These are phyloP conservation scores for Drosophila pseudotakahashii DNA, from an alignment of 2,888 invertebrate species.

Conservation along the genomic window DNA sequence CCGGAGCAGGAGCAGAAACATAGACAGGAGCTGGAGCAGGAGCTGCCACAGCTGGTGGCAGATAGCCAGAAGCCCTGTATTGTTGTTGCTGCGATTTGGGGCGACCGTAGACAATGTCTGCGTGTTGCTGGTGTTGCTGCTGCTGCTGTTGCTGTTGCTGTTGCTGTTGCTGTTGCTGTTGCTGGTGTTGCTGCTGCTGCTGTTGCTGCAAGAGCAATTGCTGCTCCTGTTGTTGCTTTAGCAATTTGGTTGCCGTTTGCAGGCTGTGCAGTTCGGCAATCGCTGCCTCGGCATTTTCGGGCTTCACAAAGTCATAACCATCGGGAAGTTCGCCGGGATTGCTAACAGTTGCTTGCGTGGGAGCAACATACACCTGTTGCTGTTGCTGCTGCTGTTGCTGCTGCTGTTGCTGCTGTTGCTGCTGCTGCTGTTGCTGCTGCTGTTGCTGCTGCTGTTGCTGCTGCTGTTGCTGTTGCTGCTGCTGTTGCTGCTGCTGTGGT, in stretches of 20 bases:
- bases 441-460: slow-evolving; percentile 26
- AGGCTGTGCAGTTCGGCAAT: slow-evolving; percentile 77
- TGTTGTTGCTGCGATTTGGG: slow-evolving; percentile 53
- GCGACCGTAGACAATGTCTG: slow-evolving; percentile 57
- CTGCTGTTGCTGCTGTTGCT: slow-evolving; percentile 15
- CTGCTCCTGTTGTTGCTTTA: slow-evolving; percentile 63
- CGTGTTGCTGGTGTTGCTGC: slow-evolving; percentile 31
- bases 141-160: slow-evolving; percentile 19
- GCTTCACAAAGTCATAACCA: slow-evolving; percentile 76
- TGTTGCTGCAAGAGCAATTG: slow-evolving; percentile 51
- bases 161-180: too few species aligned
- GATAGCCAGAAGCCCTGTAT: slow-evolving; percentile 19
- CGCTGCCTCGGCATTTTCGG: slow-evolving; percentile 71
- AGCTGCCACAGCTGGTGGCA: slow-evolving; percentile 22
- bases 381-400: slow-evolving; percentile 20
- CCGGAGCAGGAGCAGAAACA: slow-evolving; percentile 1
- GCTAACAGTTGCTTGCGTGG: slow-evolving; percentile 33
- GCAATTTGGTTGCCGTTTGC: slow-evolving; percentile 66
- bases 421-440: slow-evolving; percentile 25
- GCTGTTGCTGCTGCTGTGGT: slow-evolving; percentile 22
- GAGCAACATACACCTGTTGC: slow-evolving; percentile 20
- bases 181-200: slow-evolving; percentile 9
- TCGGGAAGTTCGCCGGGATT: slow-evolving; percentile 59
- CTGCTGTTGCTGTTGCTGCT: slow-evolving; percentile 16
- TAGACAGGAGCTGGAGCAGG: slow-evolving; percentile 19